A percentile compares a stretch with the other conserved stretches of the same genome.
Evolutionary conservation across 2,888 invertebrate genomes (phyloP).

Genomic region (Pyralis farinalis): DNA sequence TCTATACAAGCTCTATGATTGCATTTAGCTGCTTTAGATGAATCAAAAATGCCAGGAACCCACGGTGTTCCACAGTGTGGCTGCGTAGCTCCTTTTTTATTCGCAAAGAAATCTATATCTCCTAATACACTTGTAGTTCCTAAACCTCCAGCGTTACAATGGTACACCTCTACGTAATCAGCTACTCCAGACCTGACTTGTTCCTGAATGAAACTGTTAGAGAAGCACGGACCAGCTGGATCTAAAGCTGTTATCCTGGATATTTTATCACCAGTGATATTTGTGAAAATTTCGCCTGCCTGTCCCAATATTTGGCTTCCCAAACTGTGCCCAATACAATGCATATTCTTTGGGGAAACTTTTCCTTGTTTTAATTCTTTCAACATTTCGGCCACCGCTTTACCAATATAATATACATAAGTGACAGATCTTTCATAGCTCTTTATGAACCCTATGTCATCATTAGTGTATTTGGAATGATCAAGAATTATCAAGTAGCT

Average conservation of each 20-base stretch:
- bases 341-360: constrained; percentile 52
- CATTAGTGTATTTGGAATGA: constrained; percentile 64
- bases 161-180: constrained; percentile 81
- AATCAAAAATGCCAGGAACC: constrained; percentile 56
- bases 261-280: constrained; percentile 46
- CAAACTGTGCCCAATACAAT: constrained; percentile 65
- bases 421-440: constrained; percentile 64
- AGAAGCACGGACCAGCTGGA: constrained; percentile 71
- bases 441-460: constrained; percentile 47
- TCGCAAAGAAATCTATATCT: constrained; percentile 81
- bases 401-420: constrained; percentile 63
- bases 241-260: constrained; percentile 61
- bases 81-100: constrained; percentile 79
- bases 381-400: constrained; percentile 52
- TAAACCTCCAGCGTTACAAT: constrained; percentile 79
- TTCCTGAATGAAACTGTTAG: constrained; percentile 53
- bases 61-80: constrained; percentile 72
- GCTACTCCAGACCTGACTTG: constrained; percentile 79
- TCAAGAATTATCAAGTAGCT: constrained; percentile 68
- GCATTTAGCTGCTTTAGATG: constrained; percentile 61
- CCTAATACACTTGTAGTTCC: constrained; percentile 74
- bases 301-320: constrained; percentile 64
- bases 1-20: constrained; percentile 60
- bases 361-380: constrained; percentile 41
- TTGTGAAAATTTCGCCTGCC: constrained; percentile 47